These are phyloP conservation scores for Torymus auratus DNA, from an alignment of 2,888 invertebrate species.

Conservation along the genomic window DNA sequence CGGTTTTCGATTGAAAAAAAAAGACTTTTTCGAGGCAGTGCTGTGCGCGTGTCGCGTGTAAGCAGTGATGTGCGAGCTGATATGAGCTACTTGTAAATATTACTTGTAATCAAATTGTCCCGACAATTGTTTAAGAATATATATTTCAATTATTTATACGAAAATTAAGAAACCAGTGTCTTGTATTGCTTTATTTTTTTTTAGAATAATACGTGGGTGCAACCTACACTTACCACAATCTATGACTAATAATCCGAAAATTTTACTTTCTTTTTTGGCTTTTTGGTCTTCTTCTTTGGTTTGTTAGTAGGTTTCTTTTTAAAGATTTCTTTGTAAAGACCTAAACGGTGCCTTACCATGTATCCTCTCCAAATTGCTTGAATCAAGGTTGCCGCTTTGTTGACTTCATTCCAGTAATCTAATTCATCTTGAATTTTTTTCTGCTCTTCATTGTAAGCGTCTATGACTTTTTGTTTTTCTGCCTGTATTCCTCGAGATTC, in stretches of 20 bases:
- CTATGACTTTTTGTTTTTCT: constrained; percentile 63
- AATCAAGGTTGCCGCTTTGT: constrained; percentile 66
- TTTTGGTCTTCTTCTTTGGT: constrained; percentile 46
- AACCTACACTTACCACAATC: no score
- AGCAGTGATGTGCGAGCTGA: constrained; percentile 68
- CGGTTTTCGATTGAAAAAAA: constrained; percentile 46
- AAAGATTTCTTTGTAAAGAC: constrained; percentile 56
- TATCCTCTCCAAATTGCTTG: constrained; percentile 69
- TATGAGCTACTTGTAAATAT: constrained; percentile 73
- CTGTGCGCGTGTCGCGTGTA: constrained; percentile 61
- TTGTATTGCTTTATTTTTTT: neutral
- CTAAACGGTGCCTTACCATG: constrained; percentile 69
- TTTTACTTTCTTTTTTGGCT: constrained; percentile 54
- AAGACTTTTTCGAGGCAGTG: constrained; percentile 53
- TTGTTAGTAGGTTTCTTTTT: neutral
- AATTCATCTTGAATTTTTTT: constrained; percentile 57
- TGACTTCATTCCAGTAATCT: constrained; percentile 61
- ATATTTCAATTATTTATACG: constrained; percentile 76
- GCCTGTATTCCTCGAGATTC: constrained; percentile 59
- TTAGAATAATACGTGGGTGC: no score
- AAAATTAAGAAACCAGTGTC: constrained; percentile 36
- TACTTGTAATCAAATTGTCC: constrained; percentile 61
- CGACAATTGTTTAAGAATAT: constrained; percentile 75
- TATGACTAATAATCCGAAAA: neutral
- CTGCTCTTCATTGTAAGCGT: constrained; percentile 62